Evolutionary conservation across 2,113 vertebrate species (phyloP), one percentile per base, ranked within the genome.

Genomic region (Stigmatopora nigra): DNA sequence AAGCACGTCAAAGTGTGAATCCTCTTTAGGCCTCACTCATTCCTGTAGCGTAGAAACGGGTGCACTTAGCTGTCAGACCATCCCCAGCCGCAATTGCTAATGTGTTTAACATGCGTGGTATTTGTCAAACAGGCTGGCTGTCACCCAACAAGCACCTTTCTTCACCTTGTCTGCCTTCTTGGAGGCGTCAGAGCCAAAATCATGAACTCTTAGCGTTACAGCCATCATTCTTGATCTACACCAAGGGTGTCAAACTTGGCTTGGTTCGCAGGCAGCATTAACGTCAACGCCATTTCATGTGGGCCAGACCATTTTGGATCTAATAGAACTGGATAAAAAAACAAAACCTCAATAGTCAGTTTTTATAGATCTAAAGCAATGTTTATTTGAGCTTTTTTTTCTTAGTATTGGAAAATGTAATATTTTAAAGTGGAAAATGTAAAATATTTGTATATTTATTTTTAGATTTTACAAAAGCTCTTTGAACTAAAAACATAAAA

Each of bases 101-200:
- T 86, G 77, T 75, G 76, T 85, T 82, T 72, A 84, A 75, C 86
- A 88, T 56, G 57, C 69, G 80, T 74, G 56, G 67, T 67, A 17
- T 76, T 69, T 81, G 76, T 68, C 59, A 76, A 65, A 51, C 38
- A 47, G 72, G 47, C 63, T 72, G 74, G 70, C 81, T 71, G 77
- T 76, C 72, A 77, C 73, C 60, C 73, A 71, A 58, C 77, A 1
- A 48, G 68, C 76, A 59, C 74, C 63, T 79, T 71, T 79, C 75
- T 76, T 81, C 71, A 76, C 75, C 73, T 78, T 72, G 71, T 77
- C 62, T 72, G 74, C 20, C 65, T 73, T 77, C 41, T 67, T 2
- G 59, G 73, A 69, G 79, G 75, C 61, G 70, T 76, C 82, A 73
- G 55, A 63, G 61, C 69, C 69, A 38, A 56, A 56, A 56, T 56